Conservation (phyloP, 2,797 vertebrate species). For the Trematomus bernacchii region DNA sequence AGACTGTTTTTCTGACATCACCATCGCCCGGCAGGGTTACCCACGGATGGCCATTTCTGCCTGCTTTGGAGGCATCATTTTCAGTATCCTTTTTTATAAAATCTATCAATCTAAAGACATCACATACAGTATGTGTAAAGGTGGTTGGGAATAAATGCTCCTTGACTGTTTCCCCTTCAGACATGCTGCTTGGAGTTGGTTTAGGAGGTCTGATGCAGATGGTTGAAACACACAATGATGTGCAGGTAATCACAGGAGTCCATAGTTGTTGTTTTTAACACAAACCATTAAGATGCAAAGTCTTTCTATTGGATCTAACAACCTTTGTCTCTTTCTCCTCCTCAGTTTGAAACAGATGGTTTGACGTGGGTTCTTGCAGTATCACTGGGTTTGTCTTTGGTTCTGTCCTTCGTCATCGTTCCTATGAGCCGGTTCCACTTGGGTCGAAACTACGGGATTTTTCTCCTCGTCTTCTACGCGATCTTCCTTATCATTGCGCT, state of each 20-base stretch:
- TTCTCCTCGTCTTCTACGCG: slow-evolving; percentile 90
- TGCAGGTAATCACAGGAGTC: slow-evolving; percentile 85
- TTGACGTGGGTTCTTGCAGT: slow-evolving; percentile 93
- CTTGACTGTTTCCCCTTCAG: slow-evolving; percentile 83
- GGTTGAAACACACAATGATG: slow-evolving; percentile 71
- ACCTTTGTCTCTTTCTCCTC: slow-evolving; percentile 25
- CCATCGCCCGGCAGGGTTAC: slow-evolving; percentile 95
- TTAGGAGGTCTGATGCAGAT: slow-evolving; percentile 93
- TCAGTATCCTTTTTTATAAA: slow-evolving; percentile 90
- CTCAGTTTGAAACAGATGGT: slow-evolving; percentile 90
- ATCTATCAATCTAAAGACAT: not conserved
- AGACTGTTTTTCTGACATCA: slow-evolving; percentile 96
- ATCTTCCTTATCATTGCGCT: slow-evolving; percentile 91
- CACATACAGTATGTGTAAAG: no score
- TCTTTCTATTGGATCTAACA: not conserved
- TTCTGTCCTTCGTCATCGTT: slow-evolving; percentile 90
- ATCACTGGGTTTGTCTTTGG: slow-evolving; percentile 92
- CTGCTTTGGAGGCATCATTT: slow-evolving; percentile 98
- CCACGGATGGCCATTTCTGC: slow-evolving; percentile 98
- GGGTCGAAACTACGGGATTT: slow-evolving; percentile 84
- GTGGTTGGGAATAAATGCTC: not conserved
- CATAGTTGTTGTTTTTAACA: no score
- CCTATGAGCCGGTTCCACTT: slow-evolving; percentile 91
- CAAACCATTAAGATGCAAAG: not conserved
- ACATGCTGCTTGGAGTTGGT: slow-evolving; percentile 95